Conservation (phyloP, 2,888 invertebrate species). For the Dichetophora obliterata region DNA sequence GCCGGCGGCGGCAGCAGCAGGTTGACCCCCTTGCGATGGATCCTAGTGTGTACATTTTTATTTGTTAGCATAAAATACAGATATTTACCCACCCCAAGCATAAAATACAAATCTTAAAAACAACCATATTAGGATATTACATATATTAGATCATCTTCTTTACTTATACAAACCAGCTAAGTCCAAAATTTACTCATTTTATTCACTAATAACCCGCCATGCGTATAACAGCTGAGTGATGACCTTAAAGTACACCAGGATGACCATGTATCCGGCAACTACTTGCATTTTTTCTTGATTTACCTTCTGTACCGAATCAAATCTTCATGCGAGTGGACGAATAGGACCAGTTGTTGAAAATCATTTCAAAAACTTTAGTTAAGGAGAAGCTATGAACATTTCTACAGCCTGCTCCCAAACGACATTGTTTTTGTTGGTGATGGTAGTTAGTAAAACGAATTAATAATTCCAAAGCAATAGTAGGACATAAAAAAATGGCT, state of each 20-base stretch:
- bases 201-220: background rate
- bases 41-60: constrained; percentile 15
- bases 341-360: constrained; percentile 29
- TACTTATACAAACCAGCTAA: constrained; percentile 25
- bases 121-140: no score
- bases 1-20: background rate
- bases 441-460: constrained; percentile 29
- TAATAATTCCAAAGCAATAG: background rate
- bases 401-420: constrained; percentile 68
- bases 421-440: constrained; percentile 47
- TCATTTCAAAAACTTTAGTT: constrained; percentile 64
- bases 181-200: constrained; percentile 12
- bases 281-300: background rate
- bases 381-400: constrained; percentile 70
- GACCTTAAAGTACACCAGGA: background rate
- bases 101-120: no score
- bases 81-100: no score
- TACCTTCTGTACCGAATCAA: background rate
- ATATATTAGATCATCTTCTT: background rate
- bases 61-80: no score
- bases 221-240: background rate
- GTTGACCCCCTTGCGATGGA: background rate
- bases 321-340: background rate
- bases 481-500: no score
- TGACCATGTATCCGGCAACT: background rate